Percentiles rank a stretch among this genome's conserved stretches.
Evolutionary conservation across 2,888 invertebrate genomes (phyloP).

Genomic region (Lobophora halterata): DNA sequence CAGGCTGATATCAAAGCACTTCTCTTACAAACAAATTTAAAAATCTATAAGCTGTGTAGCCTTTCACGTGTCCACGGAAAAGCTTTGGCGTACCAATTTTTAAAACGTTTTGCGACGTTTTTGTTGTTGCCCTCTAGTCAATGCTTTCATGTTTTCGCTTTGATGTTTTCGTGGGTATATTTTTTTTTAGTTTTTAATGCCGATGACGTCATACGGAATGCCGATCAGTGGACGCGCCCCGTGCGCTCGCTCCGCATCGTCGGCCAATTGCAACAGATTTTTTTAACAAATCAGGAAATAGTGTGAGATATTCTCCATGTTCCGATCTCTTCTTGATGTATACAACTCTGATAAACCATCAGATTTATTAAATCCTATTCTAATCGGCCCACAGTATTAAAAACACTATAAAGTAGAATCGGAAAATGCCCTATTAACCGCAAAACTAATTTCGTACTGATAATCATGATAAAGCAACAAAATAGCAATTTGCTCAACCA

Average conservation of each 20-base stretch:
- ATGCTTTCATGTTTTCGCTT: no score
- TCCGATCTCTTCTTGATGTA: no score
- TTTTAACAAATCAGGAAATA: no score
- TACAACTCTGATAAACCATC: no score
- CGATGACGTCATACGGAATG: no score
- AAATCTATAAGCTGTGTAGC: slow-evolving; percentile 39
- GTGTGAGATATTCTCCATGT: no score
- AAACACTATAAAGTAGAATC: slow-evolving; percentile 39
- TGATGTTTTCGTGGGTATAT: no score
- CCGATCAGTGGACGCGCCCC: no score
- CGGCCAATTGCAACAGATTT: no score
- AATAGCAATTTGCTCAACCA: slow-evolving; percentile 78
- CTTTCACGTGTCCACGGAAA: slow-evolving; percentile 50
- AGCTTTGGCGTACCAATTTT: slow-evolving; percentile 32
- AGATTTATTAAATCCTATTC: slow-evolving; percentile 7
- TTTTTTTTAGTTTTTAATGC: no score
- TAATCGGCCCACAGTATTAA: not conserved
- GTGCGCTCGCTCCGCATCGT: no score
- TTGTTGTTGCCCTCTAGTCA: not conserved
- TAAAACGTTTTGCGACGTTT: slow-evolving; percentile 11
- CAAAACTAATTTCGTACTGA: slow-evolving; percentile 72
- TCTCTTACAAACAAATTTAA: slow-evolving; percentile 49
- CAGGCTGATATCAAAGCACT: slow-evolving; percentile 57
- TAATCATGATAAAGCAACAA: slow-evolving; percentile 79
- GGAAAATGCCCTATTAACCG: slow-evolving; percentile 63